phyloP scores from a whole-genome alignment of 2,888 invertebrate genomes.

The Gymnoscelis rufifasciata region DNA sequence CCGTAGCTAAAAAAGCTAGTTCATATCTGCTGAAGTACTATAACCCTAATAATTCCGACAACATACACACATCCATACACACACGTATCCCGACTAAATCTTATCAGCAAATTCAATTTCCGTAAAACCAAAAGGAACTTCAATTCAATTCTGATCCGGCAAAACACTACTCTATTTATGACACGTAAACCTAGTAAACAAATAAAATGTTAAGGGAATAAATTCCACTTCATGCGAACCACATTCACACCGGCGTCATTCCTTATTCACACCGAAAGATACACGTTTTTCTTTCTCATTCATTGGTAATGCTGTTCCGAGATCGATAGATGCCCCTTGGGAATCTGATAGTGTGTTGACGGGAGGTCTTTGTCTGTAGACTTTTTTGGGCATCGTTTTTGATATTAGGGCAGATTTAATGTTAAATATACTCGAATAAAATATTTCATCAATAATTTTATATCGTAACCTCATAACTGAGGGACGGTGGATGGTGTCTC shows the following conservation, averaged over 20 bases:
- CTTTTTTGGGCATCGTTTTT: too few species aligned
- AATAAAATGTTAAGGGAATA: slow-evolving; percentile 19
- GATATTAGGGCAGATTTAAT: too few species aligned
- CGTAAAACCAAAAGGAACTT: slow-evolving; percentile 8
- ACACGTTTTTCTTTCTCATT: slow-evolving; percentile 18
- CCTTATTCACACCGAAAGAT: slow-evolving; percentile 19
- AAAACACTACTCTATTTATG: slow-evolving; percentile 13
- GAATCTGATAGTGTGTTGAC: slow-evolving; percentile 13
- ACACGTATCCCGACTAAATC: not conserved
- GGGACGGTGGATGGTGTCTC: too few species aligned
- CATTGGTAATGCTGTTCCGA: slow-evolving; percentile 21
- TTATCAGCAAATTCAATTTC: slow-evolving; percentile 3
- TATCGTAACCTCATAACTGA: too few species aligned
- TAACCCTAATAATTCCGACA: not conserved
- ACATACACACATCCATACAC: too few species aligned
- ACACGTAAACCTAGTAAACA: slow-evolving; percentile 18
- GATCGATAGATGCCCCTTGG: slow-evolving; percentile 20
- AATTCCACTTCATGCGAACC: too few species aligned
- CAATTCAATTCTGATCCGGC: slow-evolving; percentile 12
- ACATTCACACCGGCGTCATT: too few species aligned
- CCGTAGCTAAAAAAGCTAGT: too few species aligned
- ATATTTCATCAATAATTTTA: too few species aligned
- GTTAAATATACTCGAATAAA: too few species aligned
- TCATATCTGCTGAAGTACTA: not conserved
- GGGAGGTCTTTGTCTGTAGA: not conserved